Conservation (phyloP, 2,888 invertebrate species). For the Synanthedon andrenaeformis region DNA sequence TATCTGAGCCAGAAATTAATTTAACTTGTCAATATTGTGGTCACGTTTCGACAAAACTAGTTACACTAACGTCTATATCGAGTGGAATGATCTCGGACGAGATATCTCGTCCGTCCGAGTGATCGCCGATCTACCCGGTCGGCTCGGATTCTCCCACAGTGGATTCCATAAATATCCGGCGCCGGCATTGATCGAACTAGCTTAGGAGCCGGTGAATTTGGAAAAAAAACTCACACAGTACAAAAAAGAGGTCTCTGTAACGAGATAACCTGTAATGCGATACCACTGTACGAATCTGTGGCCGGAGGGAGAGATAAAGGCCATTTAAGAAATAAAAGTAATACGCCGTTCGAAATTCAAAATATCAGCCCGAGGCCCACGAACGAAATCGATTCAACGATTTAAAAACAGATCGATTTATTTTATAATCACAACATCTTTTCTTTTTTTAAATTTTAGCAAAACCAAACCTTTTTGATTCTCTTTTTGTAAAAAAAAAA, state of each 20-base stretch:
- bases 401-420: not conserved
- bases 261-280: conserved; percentile 63
- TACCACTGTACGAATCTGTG: conserved; percentile 54
- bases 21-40: conserved; percentile 57
- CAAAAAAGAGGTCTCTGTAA: conserved; percentile 45
- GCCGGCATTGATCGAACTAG: conserved; percentile 25
- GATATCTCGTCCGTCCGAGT: conserved; percentile 29
- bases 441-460: no score
- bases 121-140: no score
- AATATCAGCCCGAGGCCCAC: conserved; percentile 40
- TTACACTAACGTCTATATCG: conserved; percentile 54
- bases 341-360: conserved; percentile 51
- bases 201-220: conserved; percentile 42
- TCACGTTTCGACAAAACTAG: conserved; percentile 52
- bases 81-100: conserved; percentile 53
- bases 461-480: no score
- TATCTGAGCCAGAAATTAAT: conserved; percentile 43
- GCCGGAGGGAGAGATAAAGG: conserved; percentile 57
- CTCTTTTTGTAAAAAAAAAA: no score
- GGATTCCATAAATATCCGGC: conserved; percentile 52
- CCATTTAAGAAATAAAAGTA: conserved; percentile 45
- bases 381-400: conserved; percentile 22
- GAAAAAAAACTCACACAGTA: conserved; percentile 21
- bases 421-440: not conserved
- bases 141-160: conserved; percentile 39